These are phyloP conservation scores for Maniola hyperantus DNA, from an alignment of 2,888 invertebrate genomes.

Conservation along the genomic window DNA sequence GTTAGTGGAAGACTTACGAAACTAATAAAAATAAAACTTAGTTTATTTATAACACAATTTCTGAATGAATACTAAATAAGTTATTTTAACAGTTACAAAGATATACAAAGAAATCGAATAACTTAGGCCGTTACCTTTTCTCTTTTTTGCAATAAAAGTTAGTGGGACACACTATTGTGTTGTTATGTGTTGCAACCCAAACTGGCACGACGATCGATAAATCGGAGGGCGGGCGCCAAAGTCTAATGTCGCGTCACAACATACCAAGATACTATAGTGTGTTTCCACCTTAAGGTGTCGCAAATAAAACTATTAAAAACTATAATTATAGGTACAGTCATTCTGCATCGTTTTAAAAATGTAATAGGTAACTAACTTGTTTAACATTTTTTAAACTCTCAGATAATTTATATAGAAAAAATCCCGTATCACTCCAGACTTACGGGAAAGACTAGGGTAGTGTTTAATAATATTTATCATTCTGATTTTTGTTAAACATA, in stretches of 20 bases:
- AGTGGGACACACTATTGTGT: too few relatives aligned
- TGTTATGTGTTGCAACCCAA: too few relatives aligned
- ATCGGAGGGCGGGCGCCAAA: too few relatives aligned
- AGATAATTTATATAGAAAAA: not conserved
- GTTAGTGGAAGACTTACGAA: conserved; percentile 11
- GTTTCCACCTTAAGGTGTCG: not conserved
- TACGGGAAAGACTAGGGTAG: not conserved
- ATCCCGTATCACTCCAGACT: conserved; percentile 14
- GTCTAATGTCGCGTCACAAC: too few relatives aligned
- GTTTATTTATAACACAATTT: conserved; percentile 2
- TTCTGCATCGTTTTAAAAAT: conserved; percentile 3
- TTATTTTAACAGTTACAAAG: not conserved
- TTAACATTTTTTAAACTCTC: conserved; percentile 15
- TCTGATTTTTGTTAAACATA: not conserved
- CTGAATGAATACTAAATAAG: not conserved
- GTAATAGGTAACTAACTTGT: conserved; percentile 19
- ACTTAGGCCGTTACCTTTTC: not conserved
- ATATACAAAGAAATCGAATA: not conserved
- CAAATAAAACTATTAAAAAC: not conserved
- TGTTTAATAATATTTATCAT: not conserved
- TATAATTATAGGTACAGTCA: too few relatives aligned
- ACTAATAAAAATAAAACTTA: conserved; percentile 26
- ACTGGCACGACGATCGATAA: too few relatives aligned
- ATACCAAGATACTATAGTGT: too few relatives aligned
- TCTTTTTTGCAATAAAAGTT: not conserved